Conservation (phyloP, 1,140 invertebrate genomes). For the Linepithema humile region DNA sequence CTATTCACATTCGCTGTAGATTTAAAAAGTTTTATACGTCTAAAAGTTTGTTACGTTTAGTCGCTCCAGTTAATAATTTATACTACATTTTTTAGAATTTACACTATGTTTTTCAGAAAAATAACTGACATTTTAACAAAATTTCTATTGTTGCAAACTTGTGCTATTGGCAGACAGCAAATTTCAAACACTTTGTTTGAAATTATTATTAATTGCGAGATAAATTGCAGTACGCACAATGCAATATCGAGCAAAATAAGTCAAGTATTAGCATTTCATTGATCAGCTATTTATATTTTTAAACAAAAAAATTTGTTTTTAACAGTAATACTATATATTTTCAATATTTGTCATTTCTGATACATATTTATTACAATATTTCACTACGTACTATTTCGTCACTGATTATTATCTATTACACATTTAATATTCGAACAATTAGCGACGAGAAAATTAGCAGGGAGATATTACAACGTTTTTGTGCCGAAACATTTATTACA, state of each 20-base stretch:
- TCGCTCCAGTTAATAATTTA: constrained; percentile 30
- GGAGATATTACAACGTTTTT: constrained; percentile 24
- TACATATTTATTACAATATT: neutral
- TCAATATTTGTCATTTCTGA: neutral
- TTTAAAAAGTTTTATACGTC: constrained; percentile 4
- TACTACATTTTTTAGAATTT: no score
- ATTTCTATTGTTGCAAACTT: neutral
- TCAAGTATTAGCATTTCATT: neutral
- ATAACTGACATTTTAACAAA: constrained; percentile 7
- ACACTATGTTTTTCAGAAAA: neutral
- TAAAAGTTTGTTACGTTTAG: neutral
- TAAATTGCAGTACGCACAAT: neutral
- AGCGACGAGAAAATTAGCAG: constrained; percentile 14
- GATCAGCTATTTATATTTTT: neutral
- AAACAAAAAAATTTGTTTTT: neutral
- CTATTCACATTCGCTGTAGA: constrained; percentile 18
- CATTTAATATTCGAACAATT: constrained; percentile 31
- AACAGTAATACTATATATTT: neutral
- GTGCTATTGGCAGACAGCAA: constrained; percentile 8
- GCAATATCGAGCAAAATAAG: neutral
- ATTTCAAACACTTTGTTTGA: constrained; percentile 1
- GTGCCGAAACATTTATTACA: constrained; percentile 39
- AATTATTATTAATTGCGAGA: constrained; percentile 28
- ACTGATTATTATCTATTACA: neutral
- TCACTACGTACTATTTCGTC: neutral